Evolutionary conservation across 2,888 invertebrate genomes (phyloP), one percentile per base, ranked within the genome.

Genomic region (Caenorhabditis wallacei): DNA sequence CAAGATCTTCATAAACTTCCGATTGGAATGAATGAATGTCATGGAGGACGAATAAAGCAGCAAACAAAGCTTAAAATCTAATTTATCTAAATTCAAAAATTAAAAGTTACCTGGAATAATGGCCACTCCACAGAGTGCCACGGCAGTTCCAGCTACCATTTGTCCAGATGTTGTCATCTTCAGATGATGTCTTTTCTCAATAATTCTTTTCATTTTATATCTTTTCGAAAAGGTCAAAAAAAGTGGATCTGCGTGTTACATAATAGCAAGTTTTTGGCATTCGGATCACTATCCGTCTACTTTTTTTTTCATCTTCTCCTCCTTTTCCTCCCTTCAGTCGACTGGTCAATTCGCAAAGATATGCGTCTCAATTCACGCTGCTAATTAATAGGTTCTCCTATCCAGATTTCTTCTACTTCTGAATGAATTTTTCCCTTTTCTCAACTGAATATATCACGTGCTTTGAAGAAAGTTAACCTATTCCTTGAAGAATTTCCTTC

Each of bases 11-110:
- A 40, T 75, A 76, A 2, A 76, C 80, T 70, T 66, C 80, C 4
- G 68, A 61, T 63, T 80, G 80, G 80, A 84, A 84, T 1, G 80
- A 74, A 48, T 84, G 69, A 51, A 84, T 84, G 48, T 84, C 84
- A 46, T 80, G 64, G 5, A 84, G 71, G 24, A 84, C 78, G 35
- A 75, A 76, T 0, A 84, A 64, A 18, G 84, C 76, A 8, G 80
- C 78, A n/a, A 84, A 59, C 2, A 84, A 24, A 2, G 80, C 84
- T 70, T 70, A 2, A 40, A 30, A 78, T 56, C 0, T 18, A 48
- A 51, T 20, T 20, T 5, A 8, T 5, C n/a, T 0, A 24, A n/a
- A 16, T 26, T 26, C 11, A 24, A 11, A n/a, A 20, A 22, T 4
- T 2, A 4, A 26, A 24, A 51, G 24, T 43, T 35, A 81, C 81